Evolutionary conservation across 1,140 invertebrate species (phyloP).

Genomic region (Tetramorium parvispinum): DNA sequence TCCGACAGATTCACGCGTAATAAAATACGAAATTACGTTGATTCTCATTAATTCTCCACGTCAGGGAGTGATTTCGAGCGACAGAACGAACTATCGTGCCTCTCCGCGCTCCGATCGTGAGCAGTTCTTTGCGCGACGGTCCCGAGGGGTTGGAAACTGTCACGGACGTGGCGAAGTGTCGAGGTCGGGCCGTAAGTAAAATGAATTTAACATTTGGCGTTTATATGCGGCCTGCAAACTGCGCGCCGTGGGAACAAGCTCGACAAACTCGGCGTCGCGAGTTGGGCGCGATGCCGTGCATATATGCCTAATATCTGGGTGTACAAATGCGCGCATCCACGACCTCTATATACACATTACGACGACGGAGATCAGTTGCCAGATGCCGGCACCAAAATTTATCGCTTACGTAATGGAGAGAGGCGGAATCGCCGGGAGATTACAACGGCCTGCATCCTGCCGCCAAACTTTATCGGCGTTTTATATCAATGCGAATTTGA

Average conservation of each 20-base stretch:
- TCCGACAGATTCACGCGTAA: neutral
- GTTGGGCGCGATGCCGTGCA: constrained; percentile 53
- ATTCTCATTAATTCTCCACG: constrained; percentile 1
- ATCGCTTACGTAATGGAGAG: constrained; percentile 16
- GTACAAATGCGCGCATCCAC: neutral
- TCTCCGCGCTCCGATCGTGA: constrained; percentile 6
- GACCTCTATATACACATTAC: constrained; percentile 3
- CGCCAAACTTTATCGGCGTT: constrained; percentile 1
- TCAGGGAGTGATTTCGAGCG: constrained; percentile 16
- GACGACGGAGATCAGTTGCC: neutral
- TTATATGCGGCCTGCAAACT: constrained; percentile 49
- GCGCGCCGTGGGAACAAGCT: constrained; percentile 67
- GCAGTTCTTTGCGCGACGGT: constrained; percentile 31
- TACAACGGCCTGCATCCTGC: neutral
- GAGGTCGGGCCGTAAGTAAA: constrained; percentile 66
- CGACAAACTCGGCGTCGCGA: constrained; percentile 61
- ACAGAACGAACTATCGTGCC: neutral
- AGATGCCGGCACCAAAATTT: constrained; percentile 1
- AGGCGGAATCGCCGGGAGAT: constrained; percentile 5
- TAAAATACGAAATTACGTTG: neutral
- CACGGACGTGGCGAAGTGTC: constrained; percentile 61
- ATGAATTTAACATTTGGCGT: constrained; percentile 77
- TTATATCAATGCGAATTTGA: constrained; percentile 21
- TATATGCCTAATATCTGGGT: constrained; percentile 16
- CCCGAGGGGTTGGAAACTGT: constrained; percentile 23